Conservation (phyloP, 2,797 vertebrate genomes). For the Tapirus indicus region DNA sequence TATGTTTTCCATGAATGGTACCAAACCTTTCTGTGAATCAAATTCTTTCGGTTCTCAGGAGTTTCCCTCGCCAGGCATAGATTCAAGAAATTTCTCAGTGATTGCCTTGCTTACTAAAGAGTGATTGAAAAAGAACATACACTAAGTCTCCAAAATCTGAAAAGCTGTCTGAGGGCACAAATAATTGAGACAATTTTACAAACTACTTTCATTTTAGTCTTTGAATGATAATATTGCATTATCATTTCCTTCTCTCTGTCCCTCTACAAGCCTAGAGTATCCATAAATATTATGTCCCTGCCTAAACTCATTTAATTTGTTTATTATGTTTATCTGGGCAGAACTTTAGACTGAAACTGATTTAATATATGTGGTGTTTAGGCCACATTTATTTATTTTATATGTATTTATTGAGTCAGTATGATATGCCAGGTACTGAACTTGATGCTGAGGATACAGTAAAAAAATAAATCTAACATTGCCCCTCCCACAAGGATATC, state of each 20-base stretch:
- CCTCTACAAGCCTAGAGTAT: not conserved
- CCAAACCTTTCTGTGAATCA: constrained; percentile 80
- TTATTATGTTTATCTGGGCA: constrained; percentile 13
- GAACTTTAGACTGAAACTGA: constrained; percentile 45
- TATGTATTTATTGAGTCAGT: not conserved
- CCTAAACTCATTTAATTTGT: constrained; percentile 58
- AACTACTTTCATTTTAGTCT: constrained; percentile 35
- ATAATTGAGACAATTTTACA: constrained; percentile 60
- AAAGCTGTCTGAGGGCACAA: constrained; percentile 29
- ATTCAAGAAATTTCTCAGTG: constrained; percentile 78
- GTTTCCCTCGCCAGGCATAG: constrained; percentile 72
- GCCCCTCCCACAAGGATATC: not conserved
- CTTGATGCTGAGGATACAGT: constrained; percentile 32
- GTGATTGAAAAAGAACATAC: constrained; percentile 25
- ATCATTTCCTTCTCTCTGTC: not conserved
- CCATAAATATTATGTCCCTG: constrained; percentile 54
- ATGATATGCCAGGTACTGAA: not conserved
- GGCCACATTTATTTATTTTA: constrained; percentile 31
- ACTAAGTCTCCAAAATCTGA: constrained; percentile 39
- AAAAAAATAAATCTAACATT: constrained; percentile 26
- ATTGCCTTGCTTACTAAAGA: constrained; percentile 71
- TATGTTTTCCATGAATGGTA: constrained; percentile 68
- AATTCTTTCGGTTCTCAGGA: constrained; percentile 76
- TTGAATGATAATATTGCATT: not conserved
- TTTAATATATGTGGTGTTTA: constrained; percentile 46